phyloP scores from a whole-genome alignment of 2,113 vertebrate species.

The Pygoscelis adeliae region DNA sequence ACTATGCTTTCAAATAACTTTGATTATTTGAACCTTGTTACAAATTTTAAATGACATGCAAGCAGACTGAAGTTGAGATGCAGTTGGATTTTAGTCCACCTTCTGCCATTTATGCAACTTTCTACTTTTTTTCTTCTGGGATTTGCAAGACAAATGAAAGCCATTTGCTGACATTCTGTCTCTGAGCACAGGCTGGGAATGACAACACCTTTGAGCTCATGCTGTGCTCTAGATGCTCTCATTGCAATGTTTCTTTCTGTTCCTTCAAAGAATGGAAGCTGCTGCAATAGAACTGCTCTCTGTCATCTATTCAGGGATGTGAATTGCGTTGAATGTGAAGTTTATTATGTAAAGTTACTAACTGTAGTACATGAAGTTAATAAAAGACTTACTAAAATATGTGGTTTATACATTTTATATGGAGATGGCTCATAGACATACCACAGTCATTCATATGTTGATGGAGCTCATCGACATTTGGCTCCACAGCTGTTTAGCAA shows the following conservation, averaged over 20 bases:
- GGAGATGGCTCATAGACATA: neutral
- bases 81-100: neutral
- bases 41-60: neutral
- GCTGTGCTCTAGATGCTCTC: neutral
- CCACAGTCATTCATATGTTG: neutral
- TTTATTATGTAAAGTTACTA: conserved; percentile 28
- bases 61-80: neutral
- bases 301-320: conserved; percentile 18
- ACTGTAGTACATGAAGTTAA: neutral
- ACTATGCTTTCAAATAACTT: neutral
- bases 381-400: neutral
- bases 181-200: conserved; percentile 27
- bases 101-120: neutral
- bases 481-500: neutral
- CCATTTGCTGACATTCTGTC: neutral
- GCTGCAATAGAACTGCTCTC: conserved; percentile 12
- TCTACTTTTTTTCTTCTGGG: neutral
- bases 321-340: conserved; percentile 31
- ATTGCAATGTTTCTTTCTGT: neutral
- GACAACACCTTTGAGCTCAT: conserved; percentile 15
- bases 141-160: neutral
- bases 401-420: neutral
- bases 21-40: neutral
- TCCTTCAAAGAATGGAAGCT: conserved; percentile 16
- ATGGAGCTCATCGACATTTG: neutral